phyloP scores from a whole-genome alignment of 2,113 vertebrate genomes.

The Phaetusa simplex region DNA sequence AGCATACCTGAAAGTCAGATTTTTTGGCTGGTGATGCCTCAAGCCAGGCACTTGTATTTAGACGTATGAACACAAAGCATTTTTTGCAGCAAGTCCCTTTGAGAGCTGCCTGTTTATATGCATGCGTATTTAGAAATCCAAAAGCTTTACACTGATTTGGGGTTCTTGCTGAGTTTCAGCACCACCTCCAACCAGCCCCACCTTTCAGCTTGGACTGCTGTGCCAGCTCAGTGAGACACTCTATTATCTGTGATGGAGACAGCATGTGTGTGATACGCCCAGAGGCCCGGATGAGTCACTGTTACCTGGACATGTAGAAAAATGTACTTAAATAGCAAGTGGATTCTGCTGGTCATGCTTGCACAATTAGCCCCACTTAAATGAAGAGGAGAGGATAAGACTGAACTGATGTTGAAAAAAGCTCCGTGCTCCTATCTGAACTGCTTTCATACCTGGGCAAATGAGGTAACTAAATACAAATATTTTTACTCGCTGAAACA shows the following conservation, averaged over 20 bases:
- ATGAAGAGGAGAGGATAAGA: not conserved
- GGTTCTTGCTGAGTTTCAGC: conserved; percentile 6
- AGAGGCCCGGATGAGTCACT: conserved; percentile 23
- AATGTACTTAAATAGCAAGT: not conserved
- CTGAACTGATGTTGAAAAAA: not conserved
- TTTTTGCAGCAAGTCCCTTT: not conserved
- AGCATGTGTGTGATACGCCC: not conserved
- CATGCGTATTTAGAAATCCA: not conserved
- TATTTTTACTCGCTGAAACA: not conserved
- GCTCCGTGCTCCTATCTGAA: not conserved
- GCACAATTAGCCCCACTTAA: not conserved
- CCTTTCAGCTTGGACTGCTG: conserved; percentile 8
- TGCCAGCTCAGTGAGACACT: conserved; percentile 26
- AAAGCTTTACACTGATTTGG: not conserved
- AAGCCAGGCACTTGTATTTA: not conserved
- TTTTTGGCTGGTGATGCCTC: not conserved
- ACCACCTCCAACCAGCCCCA: not conserved
- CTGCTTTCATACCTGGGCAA: not conserved
- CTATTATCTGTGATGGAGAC: conserved; percentile 15
- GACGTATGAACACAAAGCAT: not conserved
- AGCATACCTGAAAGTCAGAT: not conserved
- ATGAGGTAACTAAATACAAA: not conserved
- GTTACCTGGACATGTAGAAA: not conserved
- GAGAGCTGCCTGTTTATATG: not conserved
- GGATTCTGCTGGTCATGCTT: not conserved